These are phyloP conservation scores for Ibidorhyncha struthersii DNA, from an alignment of 2,113 vertebrate genomes.

Conservation along the genomic window DNA sequence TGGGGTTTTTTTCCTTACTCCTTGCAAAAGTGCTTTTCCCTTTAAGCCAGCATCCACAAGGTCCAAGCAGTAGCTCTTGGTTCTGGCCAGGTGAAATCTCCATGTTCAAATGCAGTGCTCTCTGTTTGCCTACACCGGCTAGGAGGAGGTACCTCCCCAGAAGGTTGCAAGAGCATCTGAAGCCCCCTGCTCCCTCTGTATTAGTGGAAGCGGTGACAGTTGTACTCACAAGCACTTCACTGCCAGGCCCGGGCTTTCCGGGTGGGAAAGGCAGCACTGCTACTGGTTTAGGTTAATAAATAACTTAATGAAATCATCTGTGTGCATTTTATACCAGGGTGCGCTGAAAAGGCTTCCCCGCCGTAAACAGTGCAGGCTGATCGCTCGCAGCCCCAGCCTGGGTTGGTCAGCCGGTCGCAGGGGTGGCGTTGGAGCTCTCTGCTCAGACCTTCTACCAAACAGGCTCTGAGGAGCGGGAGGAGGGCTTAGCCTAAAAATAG, in stretches of 20 bases:
- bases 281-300: constrained; percentile 21
- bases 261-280: background rate
- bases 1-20: background rate
- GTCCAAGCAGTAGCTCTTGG: background rate
- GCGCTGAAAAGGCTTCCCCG: background rate
- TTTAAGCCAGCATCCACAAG: background rate
- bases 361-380: accelerated
- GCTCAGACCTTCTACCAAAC: background rate
- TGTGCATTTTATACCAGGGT: background rate
- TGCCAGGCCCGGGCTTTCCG: background rate
- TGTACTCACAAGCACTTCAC: background rate
- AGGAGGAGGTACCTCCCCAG: too few relatives aligned
- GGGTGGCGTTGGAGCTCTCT: background rate
- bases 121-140: background rate
- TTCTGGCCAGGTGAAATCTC: background rate
- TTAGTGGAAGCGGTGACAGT: background rate
- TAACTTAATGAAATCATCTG: background rate
- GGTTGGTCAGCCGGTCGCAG: accelerated
- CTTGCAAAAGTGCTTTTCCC: background rate
- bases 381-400: accelerated
- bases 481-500: constrained; percentile 44
- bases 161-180: background rate
- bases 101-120: accelerated
- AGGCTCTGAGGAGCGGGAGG: background rate
- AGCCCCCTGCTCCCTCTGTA: accelerated